phyloP scores from a whole-genome alignment of 2,113 vertebrate genomes.

The Butorides virescens region DNA sequence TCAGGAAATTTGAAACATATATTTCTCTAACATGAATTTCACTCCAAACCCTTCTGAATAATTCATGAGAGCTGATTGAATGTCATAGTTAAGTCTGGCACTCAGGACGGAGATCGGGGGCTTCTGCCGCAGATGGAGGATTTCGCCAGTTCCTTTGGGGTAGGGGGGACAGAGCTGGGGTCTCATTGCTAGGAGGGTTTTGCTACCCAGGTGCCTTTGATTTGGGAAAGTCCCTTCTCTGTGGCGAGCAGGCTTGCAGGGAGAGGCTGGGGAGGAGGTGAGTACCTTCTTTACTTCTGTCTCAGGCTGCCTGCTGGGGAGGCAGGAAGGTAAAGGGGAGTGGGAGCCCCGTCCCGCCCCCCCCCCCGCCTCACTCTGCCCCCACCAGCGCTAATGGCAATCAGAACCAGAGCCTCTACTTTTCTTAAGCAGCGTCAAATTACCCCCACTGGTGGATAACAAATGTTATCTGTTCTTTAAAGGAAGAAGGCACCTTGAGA shows the following conservation, averaged over 20 bases:
- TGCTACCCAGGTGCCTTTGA: not conserved
- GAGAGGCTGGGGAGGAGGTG: not conserved
- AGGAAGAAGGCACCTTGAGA: not conserved
- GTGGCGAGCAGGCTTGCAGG: accelerated
- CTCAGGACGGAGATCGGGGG: not conserved
- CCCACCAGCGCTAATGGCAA: not conserved
- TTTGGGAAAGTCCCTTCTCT: not conserved
- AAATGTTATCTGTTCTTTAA: not conserved
- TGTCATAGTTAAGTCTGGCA: constrained; percentile 25
- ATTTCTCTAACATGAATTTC: constrained; percentile 30
- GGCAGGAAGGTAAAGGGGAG: not conserved
- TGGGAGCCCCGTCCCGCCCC: not conserved
- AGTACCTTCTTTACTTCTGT: not conserved
- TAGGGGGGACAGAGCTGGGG: not conserved
- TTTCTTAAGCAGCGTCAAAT: not conserved
- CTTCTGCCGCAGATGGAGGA: not conserved
- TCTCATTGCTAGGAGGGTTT: not conserved
- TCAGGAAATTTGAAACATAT: constrained; percentile 57
- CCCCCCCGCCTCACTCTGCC: not conserved
- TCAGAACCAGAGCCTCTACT: not conserved
- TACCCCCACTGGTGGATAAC: accelerated
- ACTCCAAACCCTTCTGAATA: constrained; percentile 57
- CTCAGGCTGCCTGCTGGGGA: not conserved
- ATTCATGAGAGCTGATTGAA: constrained; percentile 66
- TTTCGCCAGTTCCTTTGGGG: not conserved